phyloP scores from a whole-genome alignment of 2,797 vertebrate species.

The Intellagama lesueurii region DNA sequence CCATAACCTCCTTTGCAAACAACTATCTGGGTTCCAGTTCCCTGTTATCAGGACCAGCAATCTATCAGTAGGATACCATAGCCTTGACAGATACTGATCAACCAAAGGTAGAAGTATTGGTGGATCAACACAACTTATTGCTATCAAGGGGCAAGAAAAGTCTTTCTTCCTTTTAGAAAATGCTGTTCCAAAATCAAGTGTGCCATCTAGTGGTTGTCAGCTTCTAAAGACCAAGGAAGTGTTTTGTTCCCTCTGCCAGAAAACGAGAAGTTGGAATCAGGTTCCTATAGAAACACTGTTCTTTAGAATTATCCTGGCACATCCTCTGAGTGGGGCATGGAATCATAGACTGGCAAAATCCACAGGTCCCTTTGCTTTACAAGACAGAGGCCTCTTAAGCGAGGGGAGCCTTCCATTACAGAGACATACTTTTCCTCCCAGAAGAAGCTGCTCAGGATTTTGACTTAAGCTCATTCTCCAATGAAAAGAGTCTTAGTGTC shows the following conservation, averaged over 20 bases:
- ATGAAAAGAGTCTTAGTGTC: neutral
- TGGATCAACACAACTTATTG: neutral
- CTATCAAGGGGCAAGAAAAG: neutral
- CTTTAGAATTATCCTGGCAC: neutral
- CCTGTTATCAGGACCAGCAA: slow-evolving; percentile 3
- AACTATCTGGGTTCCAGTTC: neutral
- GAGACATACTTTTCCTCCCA: neutral
- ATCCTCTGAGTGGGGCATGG: neutral
- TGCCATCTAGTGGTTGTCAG: slow-evolving; percentile 28
- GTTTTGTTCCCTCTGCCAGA: neutral
- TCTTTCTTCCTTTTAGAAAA: neutral
- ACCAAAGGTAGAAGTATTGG: neutral
- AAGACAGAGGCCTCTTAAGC: neutral
- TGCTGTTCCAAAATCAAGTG: neutral
- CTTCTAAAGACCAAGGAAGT: neutral
- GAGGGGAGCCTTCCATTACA: neutral
- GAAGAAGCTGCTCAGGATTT: neutral
- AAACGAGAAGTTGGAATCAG: neutral
- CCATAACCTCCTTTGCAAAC: neutral
- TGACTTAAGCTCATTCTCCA: slow-evolving; percentile 2
- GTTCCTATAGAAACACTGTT: slow-evolving; percentile 36
- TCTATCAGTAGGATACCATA: neutral
- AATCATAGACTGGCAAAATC: neutral
- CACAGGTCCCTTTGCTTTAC: neutral
- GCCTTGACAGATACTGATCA: neutral